Evolutionary conservation across 2,888 invertebrate genomes (phyloP), one percentile per base, ranked within the genome.

Genomic region (Agriopis leucophaearia): DNA sequence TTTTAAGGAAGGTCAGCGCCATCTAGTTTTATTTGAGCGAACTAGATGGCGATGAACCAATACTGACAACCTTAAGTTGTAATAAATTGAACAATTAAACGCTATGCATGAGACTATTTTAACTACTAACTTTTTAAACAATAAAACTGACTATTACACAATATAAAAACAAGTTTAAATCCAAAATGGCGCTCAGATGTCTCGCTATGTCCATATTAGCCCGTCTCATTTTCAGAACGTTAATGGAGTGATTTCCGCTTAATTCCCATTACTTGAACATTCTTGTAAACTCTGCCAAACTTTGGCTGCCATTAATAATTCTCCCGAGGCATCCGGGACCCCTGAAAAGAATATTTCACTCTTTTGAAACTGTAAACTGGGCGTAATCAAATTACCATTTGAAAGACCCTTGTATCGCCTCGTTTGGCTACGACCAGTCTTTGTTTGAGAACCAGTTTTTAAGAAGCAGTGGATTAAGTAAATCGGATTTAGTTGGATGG

Each of bases 321-420:
- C 89, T 81, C 83, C 76, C 79, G 85, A 81, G 81, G 86, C 86
- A 82, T 82, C 84, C 85, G 82, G 83, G 83, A 79, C 83, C 86
- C 81, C 81, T 86, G 86, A 88, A 90, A 91, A 91, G 90, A 90
- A 91, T 90, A 90, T 91, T 90, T 90, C 85, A 88, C 88, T 90
- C 90, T 89, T 91, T 91, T 89, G 85, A 86, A 85, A 84, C 85
- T 82, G 82, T 84, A 86, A 89, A 89, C 87, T 86, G 89, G 87
- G 88, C 88, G 89, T 89, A 90, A 91, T 91, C 88, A 88, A 90
- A 91, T 92, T 92, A 90, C 88, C 91, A 91, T 91, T 87, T 91
- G 88, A 91, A 91, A 88, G 85, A 80, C 76, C 78, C 83, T 86
- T 84, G 85, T 85, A 86, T 86, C 81, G 86, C 82, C 27, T 89